Evolutionary conservation across 2,888 invertebrate genomes (phyloP), one percentile per base, ranked within the genome.

Genomic region (Pyrrhia umbra): DNA sequence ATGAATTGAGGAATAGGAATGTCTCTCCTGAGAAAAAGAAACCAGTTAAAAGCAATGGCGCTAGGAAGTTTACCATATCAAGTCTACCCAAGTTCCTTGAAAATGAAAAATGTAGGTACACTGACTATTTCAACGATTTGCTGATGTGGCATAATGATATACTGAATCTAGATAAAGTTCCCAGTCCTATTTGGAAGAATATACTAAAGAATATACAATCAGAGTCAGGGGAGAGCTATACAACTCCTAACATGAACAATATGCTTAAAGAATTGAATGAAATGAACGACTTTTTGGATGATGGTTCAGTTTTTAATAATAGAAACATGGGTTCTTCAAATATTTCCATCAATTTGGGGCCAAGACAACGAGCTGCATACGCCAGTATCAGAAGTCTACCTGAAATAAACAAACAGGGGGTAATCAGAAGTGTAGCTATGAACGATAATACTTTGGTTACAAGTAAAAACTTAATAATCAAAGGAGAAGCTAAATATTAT

Each of bases 141-240:
- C 46, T 88, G 2, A 78, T 84, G 66, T 89, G 89, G 89, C 81
- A 90, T 67, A 79, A 81, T 21, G 89, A 90, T 72, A 79, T 89
- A 43, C 54, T 90, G 8, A 79, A 85, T 16, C 47, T 79, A 2
- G 84, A 88, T 6, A 75, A 40, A 45, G 64, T 83, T 0, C 62
- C 81, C 0, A 76, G 51, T 18, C 50, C 81, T 0, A 8, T 57
- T 6, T 86, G 85, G 83, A 61, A 61, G 10, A 74, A 78, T 2
- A 72, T 84, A 16, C 39, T 84, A 1, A 79, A 79, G 2, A 57
- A 50, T 16, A 40, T 81, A 8, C 54, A 79, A 1, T 16, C 64
- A 13, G 52, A 71, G 1, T 0, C 42, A 1, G 51, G 5, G 0
- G 13, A 47, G 0, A 60, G 68, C 25, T 64, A 64, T 2, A 79